These are phyloP conservation scores for Empidonax traillii DNA, from an alignment of 2,113 vertebrate species.

Conservation along the genomic window DNA sequence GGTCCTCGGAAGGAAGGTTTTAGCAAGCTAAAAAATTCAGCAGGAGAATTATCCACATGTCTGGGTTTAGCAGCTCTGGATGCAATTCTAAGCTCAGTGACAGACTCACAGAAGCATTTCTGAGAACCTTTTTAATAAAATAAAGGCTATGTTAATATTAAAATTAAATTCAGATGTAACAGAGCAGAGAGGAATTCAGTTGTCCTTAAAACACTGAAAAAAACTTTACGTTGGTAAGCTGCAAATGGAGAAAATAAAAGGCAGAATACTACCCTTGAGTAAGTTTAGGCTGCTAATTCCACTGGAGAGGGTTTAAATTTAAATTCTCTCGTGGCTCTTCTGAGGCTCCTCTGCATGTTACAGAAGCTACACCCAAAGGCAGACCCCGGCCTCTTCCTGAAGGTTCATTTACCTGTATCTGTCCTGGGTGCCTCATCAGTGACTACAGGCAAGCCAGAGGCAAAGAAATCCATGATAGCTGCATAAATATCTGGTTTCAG, in stretches of 20 bases:
- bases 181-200: neutral
- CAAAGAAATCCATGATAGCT: conserved; percentile 97
- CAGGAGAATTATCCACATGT: neutral
- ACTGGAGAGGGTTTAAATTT: neutral
- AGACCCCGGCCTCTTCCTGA: neutral
- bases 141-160: neutral
- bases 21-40: neutral
- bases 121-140: neutral
- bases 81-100: neutral
- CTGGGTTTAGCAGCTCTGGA: neutral
- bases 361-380: neutral
- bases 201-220: neutral
- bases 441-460: conserved; percentile 90
- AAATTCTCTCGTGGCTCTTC: neutral
- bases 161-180: neutral
- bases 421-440: conserved; percentile 83
- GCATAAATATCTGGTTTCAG: conserved; percentile 97
- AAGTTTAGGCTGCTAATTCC: neutral
- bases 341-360: neutral
- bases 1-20: neutral
- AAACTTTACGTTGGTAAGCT: neutral
- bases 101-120: neutral
- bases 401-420: conserved; percentile 83
- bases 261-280: neutral
- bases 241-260: neutral